Evolutionary conservation across 1,140 invertebrate genomes (phyloP).

Genomic region (Bombus vancouverensis): DNA sequence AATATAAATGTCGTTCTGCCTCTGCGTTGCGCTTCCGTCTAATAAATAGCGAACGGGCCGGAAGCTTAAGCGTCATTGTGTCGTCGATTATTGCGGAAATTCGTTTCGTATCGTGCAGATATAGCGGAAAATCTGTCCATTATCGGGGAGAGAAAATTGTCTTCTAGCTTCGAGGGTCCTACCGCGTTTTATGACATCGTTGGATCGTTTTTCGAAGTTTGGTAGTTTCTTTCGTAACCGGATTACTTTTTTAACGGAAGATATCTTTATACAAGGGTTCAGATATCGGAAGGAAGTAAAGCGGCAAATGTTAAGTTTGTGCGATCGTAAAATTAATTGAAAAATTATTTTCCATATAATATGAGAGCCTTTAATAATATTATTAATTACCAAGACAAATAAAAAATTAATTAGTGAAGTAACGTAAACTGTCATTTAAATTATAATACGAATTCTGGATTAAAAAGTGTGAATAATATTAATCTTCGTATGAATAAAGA

Average conservation of each 20-base stretch:
- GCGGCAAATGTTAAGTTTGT: too few relatives aligned
- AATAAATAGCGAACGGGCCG: conserved; percentile 21
- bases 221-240: background rate
- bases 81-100: conserved; percentile 23
- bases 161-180: background rate
- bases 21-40: conserved; percentile 28
- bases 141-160: background rate
- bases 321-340: background rate
- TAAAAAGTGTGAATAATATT: background rate
- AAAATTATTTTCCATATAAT: background rate
- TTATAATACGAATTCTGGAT: background rate
- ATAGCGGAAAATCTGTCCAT: conserved; percentile 27
- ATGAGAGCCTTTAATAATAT: background rate
- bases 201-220: background rate
- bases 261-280: background rate
- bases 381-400: background rate
- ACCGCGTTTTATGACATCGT: background rate
- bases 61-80: conserved; percentile 9
- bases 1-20: conserved; percentile 65
- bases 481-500: background rate
- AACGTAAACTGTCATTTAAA: background rate
- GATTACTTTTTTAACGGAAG: background rate
- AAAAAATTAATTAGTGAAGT: background rate
- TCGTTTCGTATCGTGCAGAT: conserved; percentile 25
- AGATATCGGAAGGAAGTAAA: background rate